Percentiles rank a stretch among this genome's conserved stretches.
Evolutionary conservation across 1,140 invertebrate genomes (phyloP).

Genomic region (Hydropsyche tenuis): DNA sequence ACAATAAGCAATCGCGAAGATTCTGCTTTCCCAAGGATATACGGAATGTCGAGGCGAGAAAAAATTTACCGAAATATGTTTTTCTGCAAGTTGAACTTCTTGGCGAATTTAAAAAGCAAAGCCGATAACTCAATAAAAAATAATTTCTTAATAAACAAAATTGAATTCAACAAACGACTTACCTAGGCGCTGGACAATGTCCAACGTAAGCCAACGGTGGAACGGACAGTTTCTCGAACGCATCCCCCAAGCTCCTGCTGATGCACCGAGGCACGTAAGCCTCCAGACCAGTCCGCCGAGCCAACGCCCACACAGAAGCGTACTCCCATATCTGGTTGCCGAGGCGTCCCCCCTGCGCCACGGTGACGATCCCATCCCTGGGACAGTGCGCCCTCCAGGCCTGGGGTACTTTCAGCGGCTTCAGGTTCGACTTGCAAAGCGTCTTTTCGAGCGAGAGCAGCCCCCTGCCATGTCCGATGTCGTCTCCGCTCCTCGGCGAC

Average conservation of each 20-base stretch:
- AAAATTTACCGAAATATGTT: too few relatives aligned
- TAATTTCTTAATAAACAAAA: too few relatives aligned
- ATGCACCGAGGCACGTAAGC: constrained; percentile 67
- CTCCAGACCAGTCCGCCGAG: constrained; percentile 64
- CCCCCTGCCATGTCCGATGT: constrained; percentile 52
- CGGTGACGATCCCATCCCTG: constrained; percentile 64
- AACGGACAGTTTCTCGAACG: constrained; percentile 66
- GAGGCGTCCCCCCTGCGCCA: constrained; percentile 65
- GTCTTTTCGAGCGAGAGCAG: constrained; percentile 63
- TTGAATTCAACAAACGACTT: too few relatives aligned
- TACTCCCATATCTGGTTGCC: constrained; percentile 74
- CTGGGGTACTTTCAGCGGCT: constrained; percentile 53
- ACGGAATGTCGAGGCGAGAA: too few relatives aligned
- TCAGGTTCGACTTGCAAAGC: constrained; percentile 62
- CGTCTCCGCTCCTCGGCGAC: constrained; percentile 56
- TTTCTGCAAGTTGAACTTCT: too few relatives aligned
- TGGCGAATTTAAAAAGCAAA: too few relatives aligned
- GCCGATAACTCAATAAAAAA: too few relatives aligned
- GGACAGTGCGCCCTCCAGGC: constrained; percentile 54
- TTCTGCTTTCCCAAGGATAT: too few relatives aligned
- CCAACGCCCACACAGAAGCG: constrained; percentile 67
- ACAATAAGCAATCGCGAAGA: too few relatives aligned
- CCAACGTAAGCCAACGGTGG: constrained; percentile 66
- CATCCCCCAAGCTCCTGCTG: constrained; percentile 59
- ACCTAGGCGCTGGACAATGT: constrained; percentile 61